Evolutionary conservation across 2,113 vertebrate species (phyloP).

Genomic region (Ciconia stormi): DNA sequence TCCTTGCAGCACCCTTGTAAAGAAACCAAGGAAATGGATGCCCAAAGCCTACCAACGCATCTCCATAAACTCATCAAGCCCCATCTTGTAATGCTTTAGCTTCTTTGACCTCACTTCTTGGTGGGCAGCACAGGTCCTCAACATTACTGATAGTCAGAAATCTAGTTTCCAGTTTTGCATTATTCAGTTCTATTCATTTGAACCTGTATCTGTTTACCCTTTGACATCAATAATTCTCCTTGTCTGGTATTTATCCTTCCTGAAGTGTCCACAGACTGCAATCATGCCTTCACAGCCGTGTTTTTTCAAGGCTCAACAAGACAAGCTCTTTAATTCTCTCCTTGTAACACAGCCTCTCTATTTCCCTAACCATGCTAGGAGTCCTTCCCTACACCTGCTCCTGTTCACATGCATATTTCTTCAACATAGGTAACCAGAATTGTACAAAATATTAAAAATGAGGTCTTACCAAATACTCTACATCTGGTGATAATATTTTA

Average conservation of each 20-base stretch:
- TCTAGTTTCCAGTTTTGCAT: neutral
- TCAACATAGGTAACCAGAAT: neutral
- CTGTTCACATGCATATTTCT: neutral
- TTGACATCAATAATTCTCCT: neutral
- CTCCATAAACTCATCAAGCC: neutral
- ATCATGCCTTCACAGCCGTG: neutral
- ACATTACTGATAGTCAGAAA: neutral
- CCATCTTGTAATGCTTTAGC: neutral
- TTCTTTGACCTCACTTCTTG: neutral
- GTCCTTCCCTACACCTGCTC: neutral
- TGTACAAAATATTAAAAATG: neutral
- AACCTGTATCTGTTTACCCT: neutral
- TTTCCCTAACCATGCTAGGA: neutral
- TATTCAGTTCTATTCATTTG: neutral
- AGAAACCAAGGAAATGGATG: neutral
- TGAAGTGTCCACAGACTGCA: neutral
- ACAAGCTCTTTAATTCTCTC: neutral
- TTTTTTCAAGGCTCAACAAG: neutral
- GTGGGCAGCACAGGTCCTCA: neutral
- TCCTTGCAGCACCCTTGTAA: neutral
- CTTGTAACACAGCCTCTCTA: neutral
- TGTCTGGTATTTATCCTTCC: neutral
- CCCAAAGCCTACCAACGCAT: neutral
- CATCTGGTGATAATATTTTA: neutral
- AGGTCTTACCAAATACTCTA: neutral